These are phyloP conservation scores for Cyanistes caeruleus DNA, from an alignment of 2,113 vertebrate genomes.

Conservation along the genomic window DNA sequence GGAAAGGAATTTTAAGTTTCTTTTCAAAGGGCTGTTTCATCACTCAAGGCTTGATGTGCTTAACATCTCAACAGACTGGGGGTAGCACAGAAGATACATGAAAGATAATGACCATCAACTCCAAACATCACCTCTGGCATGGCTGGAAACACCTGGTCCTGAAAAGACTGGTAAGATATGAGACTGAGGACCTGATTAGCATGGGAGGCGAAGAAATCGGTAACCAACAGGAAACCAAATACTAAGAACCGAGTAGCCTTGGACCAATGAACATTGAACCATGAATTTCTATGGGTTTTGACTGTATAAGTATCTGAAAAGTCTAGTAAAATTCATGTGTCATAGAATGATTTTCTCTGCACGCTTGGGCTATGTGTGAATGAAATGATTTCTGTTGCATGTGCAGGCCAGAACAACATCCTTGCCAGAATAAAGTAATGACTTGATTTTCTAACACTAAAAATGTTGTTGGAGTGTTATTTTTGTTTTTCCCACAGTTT, in stretches of 20 bases:
- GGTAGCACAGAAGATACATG: not conserved
- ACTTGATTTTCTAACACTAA: not conserved
- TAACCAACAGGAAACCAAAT: not conserved
- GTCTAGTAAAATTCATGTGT: not conserved
- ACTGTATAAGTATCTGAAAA: not conserved
- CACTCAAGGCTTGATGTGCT: not conserved
- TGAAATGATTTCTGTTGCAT: not conserved
- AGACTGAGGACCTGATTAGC: not conserved
- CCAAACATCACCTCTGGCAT: too few relatives aligned
- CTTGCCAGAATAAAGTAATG: not conserved
- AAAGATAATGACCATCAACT: not conserved
- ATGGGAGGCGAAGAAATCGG: not conserved
- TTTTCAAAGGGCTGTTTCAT: not conserved
- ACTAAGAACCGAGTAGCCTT: not conserved
- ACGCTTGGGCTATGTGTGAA: not conserved
- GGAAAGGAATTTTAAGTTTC: not conserved
- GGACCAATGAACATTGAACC: not conserved
- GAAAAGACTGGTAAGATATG: not conserved
- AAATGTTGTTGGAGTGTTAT: not conserved
- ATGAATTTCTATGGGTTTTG: not conserved
- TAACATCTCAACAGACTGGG: not conserved
- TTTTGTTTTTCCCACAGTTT: not conserved
- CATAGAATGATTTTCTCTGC: not conserved
- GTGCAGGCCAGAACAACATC: too few relatives aligned
- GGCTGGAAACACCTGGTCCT: not conserved